phyloP scores from a whole-genome alignment of 2,888 invertebrate genomes.

The Melitaea athalia region DNA sequence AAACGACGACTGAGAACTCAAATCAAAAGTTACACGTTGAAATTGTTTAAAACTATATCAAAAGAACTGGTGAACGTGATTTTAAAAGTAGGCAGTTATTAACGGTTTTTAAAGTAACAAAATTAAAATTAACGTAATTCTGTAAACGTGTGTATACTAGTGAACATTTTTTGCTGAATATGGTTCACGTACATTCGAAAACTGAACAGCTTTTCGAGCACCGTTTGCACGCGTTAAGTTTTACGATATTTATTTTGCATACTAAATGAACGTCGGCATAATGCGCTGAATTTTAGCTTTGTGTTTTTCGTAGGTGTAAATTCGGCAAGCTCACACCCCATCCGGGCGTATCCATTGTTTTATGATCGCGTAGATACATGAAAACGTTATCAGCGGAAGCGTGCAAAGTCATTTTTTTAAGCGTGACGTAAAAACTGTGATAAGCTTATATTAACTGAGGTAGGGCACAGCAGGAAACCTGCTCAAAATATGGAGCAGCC shows the following conservation, averaged over 20 bases:
- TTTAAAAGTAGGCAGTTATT: neutral
- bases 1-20: neutral
- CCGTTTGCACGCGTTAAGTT: constrained; percentile 31
- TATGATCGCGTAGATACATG: constrained; percentile 2
- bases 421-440: constrained; percentile 11
- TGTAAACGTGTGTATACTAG: neutral
- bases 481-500: too few relatives aligned
- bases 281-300: constrained; percentile 22
- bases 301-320: constrained; percentile 10
- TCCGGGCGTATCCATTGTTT: constrained; percentile 15
- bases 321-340: constrained; percentile 7
- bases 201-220: constrained; percentile 11
- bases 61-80: neutral
- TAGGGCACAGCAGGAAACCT: too few relatives aligned
- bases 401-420: constrained; percentile 14
- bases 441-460: too few relatives aligned
- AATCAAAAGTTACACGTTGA: neutral
- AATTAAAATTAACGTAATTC: neutral
- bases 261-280: constrained; percentile 23
- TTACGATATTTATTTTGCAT: constrained; percentile 40
- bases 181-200: neutral
- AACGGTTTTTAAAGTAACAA: neutral
- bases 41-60: neutral
- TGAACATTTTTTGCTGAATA: neutral
- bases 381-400: neutral